These are phyloP conservation scores for Calosoma granatense DNA, from an alignment of 1,140 invertebrate genomes.

Conservation along the genomic window DNA sequence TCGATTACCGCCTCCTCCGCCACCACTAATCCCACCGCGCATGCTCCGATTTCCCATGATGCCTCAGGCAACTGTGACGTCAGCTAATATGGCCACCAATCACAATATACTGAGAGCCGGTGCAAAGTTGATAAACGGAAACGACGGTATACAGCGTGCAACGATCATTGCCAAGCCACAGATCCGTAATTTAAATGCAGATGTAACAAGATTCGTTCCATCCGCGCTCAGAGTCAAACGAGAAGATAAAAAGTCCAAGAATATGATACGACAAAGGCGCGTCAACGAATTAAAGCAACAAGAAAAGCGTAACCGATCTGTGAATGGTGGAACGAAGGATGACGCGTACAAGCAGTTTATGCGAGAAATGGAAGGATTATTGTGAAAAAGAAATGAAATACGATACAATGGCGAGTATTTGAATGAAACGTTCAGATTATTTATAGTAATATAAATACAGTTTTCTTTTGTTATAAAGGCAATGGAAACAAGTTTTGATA, in stretches of 20 bases:
- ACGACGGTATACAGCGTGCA: conserved; percentile 51
- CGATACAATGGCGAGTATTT: too few species aligned
- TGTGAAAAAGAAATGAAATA: too few species aligned
- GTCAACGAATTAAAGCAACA: conserved; percentile 34
- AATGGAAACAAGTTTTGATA: too few species aligned
- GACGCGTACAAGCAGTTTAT: conserved; percentile 97
- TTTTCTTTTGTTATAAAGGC: too few species aligned
- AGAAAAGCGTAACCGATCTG: conserved; percentile 22
- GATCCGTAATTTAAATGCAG: conserved; percentile 87
- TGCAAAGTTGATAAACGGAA: conserved; percentile 66
- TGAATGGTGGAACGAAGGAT: conserved; percentile 70
- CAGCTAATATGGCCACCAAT: conserved; percentile 39
- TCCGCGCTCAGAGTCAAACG: conserved; percentile 83
- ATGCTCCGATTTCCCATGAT: conserved; percentile 44
- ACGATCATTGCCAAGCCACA: conserved; percentile 93
- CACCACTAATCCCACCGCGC: conserved; percentile 43
- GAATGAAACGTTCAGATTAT: conserved; percentile 3
- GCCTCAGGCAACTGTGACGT: conserved; percentile 44
- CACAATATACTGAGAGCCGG: conserved; percentile 71
- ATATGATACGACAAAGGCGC: conserved; percentile 23
- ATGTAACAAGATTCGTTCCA: conserved; percentile 91
- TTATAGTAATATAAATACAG: conserved; percentile 10
- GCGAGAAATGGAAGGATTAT: conserved; percentile 92
- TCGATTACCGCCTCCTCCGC: conserved; percentile 32
- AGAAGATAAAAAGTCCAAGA: conserved; percentile 53